phyloP scores from a whole-genome alignment of 2,888 invertebrate genomes.

The Ornithoptera alexandrae region DNA sequence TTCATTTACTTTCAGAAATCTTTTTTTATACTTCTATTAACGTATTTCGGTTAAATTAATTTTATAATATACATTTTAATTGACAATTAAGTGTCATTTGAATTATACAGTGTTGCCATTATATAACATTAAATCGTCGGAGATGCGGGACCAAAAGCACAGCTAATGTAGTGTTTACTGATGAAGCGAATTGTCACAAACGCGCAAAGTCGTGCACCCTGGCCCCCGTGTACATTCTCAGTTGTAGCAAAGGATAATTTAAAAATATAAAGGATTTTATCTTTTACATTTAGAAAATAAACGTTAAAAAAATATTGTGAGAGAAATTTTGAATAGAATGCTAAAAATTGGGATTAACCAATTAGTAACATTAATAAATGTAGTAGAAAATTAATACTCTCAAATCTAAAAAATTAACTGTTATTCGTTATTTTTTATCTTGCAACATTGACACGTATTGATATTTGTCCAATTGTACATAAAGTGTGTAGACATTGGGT shows the following conservation, averaged over 20 bases:
- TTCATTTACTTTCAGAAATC: too few relatives aligned
- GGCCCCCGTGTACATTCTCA: neutral
- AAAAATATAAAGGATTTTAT: too few relatives aligned
- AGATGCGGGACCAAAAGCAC: neutral
- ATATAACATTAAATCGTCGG: neutral
- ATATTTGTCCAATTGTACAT: neutral
- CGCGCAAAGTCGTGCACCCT: neutral
- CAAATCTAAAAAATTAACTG: neutral
- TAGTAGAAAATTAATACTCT: neutral
- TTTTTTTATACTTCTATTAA: too few relatives aligned
- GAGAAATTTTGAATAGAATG: neutral
- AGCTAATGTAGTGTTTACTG: neutral
- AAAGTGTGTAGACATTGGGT: neutral
- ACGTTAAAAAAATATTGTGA: neutral
- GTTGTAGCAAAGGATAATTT: neutral
- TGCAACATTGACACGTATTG: neutral
- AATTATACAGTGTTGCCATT: neutral
- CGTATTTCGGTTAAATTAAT: too few relatives aligned
- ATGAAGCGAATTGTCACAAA: neutral
- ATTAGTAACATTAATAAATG: neutral
- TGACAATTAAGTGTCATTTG: too few relatives aligned
- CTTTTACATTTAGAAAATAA: neutral
- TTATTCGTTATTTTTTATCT: neutral
- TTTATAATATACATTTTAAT: too few relatives aligned
- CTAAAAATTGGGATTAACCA: neutral